phyloP scores from a whole-genome alignment of 35 echinoderm and acorn worm species.

The Strongylocentrotus purpuratus region DNA sequence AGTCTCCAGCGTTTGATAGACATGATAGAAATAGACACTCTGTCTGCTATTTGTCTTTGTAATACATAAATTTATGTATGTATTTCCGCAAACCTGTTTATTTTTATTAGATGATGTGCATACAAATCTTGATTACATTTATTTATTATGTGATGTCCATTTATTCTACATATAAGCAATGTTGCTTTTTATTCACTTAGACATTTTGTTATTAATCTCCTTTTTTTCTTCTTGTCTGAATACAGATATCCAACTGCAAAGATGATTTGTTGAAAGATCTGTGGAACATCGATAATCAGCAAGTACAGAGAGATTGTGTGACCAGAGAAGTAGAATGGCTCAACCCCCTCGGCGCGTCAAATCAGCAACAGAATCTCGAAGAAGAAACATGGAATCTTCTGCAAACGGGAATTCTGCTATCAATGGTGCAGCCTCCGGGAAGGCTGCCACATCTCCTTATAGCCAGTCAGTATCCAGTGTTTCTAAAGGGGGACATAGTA shows the following conservation, averaged over 20 bases:
- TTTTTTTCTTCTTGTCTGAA: background rate
- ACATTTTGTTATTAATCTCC: background rate
- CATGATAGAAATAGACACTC: no score
- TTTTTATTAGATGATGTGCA: no score
- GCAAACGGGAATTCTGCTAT: constrained; percentile 3
- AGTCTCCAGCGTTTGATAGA: background rate
- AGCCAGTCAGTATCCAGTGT: constrained; percentile 23
- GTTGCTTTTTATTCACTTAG: background rate
- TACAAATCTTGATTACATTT: no score
- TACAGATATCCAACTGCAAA: background rate
- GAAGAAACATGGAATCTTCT: constrained; percentile 3
- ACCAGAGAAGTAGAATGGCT: background rate
- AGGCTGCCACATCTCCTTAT: background rate
- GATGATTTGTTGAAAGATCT: background rate
- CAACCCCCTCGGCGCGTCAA: constrained; percentile 12
- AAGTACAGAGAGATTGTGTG: background rate
- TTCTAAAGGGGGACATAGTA: background rate
- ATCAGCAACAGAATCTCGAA: background rate
- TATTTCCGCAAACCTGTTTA: no score
- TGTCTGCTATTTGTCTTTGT: no score
- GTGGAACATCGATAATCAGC: background rate
- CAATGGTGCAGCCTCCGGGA: background rate
- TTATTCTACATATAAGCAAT: background rate
- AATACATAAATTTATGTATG: no score
- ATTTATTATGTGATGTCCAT: no score